Conservation (phyloP, 2,113 vertebrate species). For the Dascyllus trimaculatus region DNA sequence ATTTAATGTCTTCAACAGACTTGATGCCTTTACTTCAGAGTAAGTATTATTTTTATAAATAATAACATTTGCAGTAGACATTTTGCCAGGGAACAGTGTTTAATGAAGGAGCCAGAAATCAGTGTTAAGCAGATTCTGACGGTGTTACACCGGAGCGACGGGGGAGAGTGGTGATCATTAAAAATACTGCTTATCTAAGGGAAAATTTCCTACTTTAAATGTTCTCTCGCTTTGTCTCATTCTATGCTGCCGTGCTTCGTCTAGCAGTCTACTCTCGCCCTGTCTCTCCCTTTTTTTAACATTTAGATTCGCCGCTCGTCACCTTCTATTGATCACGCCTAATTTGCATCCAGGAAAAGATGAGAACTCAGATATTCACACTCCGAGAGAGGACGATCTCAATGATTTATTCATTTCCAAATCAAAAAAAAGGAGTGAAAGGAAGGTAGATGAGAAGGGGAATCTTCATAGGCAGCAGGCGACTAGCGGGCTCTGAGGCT, state of each 20-base stretch:
- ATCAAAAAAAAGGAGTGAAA: constrained; percentile 81
- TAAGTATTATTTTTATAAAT: constrained; percentile 57
- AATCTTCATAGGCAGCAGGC: constrained; percentile 94
- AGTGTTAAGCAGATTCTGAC: constrained; percentile 73
- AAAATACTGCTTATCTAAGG: constrained; percentile 87
- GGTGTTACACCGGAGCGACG: constrained; percentile 52
- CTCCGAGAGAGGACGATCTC: constrained; percentile 91
- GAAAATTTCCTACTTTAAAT: constrained; percentile 83
- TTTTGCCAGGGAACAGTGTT: constrained; percentile 51
- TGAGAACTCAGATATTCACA: constrained; percentile 95
- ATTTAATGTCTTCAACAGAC: constrained; percentile 42
- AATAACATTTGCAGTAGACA: constrained; percentile 68
- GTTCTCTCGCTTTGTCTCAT: constrained; percentile 79
- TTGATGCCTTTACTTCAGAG: constrained; percentile 16
- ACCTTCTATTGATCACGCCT: constrained; percentile 95
- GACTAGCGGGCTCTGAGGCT: constrained; percentile 93
- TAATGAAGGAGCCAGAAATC: constrained; percentile 69
- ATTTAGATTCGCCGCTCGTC: constrained; percentile 83
- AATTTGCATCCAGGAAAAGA: constrained; percentile 97
- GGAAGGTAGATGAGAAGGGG: constrained; percentile 98
- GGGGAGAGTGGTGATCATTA: constrained; percentile 78
- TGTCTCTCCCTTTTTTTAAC: constrained; percentile 55
- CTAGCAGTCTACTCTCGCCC: constrained; percentile 74
- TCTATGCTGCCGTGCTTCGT: constrained; percentile 74
- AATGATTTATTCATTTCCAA: constrained; percentile 99